Evolutionary conservation across 2,797 vertebrate genomes (phyloP).

Genomic region (Myripristis jacobus): DNA sequence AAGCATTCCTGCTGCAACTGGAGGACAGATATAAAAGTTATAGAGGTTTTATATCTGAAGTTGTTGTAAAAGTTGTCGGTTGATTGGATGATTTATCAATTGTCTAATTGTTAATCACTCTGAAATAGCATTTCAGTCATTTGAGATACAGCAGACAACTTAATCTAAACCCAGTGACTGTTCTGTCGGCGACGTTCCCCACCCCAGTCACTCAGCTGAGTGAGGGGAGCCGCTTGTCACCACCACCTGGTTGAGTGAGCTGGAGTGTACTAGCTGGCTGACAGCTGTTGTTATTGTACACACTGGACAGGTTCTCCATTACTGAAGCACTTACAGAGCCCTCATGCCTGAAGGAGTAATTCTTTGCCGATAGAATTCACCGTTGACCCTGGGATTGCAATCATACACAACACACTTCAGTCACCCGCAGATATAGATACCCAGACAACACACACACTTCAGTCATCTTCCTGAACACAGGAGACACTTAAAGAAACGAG

Average conservation of each 20-base stretch:
- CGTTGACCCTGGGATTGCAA: not conserved
- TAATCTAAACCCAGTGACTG: slow-evolving; percentile 1
- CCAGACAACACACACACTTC: not conserved
- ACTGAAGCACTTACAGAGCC: slow-evolving; percentile 23
- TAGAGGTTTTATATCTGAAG: too few relatives aligned
- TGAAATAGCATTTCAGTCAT: slow-evolving; percentile 1
- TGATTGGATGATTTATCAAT: not conserved
- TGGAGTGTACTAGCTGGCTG: not conserved
- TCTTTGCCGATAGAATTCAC: slow-evolving; percentile 23
- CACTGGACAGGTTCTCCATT: slow-evolving; percentile 17
- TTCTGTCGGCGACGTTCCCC: too few relatives aligned
- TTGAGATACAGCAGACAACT: not conserved
- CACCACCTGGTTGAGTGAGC: slow-evolving; percentile 34
- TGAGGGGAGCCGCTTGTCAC: slow-evolving; percentile 12
- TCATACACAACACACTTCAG: slow-evolving; percentile 13
- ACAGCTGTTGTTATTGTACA: slow-evolving; percentile 40
- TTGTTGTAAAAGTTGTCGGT: not conserved
- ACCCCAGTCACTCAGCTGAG: too few relatives aligned
- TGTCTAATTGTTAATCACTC: too few relatives aligned
- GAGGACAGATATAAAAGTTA: too few relatives aligned
- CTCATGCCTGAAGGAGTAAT: slow-evolving; percentile 40
- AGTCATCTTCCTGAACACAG: not conserved
- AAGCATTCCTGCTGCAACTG: too few relatives aligned
- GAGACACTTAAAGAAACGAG: not conserved
- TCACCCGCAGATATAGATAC: not conserved